Conservation (phyloP, 2,797 vertebrate species). For the Malurus splendens region DNA sequence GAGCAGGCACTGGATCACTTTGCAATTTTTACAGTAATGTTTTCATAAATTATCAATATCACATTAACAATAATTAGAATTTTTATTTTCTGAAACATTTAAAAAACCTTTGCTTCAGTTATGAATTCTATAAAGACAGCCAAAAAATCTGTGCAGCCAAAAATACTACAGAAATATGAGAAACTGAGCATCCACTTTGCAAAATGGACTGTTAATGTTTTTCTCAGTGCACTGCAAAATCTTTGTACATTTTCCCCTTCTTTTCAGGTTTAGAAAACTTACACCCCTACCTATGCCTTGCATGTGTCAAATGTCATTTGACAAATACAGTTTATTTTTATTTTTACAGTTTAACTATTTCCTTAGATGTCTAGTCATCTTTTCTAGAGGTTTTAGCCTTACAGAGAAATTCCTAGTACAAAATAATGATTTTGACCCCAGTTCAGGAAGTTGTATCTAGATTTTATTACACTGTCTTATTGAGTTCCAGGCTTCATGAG, state of each 20-base stretch:
- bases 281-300: neutral
- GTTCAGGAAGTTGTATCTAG: conserved; percentile 1
- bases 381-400: neutral
- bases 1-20: neutral
- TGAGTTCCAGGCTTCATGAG: conserved; percentile 1
- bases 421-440: neutral
- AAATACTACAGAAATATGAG: neutral
- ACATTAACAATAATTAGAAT: neutral
- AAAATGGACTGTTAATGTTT: neutral
- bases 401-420: neutral
- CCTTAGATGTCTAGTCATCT: neutral
- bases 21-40: neutral
- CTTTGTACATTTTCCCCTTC: neutral
- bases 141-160: neutral
- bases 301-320: neutral
- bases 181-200: neutral
- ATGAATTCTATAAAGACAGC: neutral
- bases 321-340: neutral
- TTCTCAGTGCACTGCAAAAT: neutral
- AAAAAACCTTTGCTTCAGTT: neutral
- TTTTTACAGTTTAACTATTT: neutral
- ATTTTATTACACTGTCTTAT: conserved; percentile 22
- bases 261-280: neutral
- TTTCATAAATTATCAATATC: neutral
- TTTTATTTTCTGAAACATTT: neutral